A percentile compares a stretch with the other conserved stretches of the same genome.
phyloP scores from a whole-genome alignment of 1,140 invertebrate species.

The Drosophila azteca region DNA sequence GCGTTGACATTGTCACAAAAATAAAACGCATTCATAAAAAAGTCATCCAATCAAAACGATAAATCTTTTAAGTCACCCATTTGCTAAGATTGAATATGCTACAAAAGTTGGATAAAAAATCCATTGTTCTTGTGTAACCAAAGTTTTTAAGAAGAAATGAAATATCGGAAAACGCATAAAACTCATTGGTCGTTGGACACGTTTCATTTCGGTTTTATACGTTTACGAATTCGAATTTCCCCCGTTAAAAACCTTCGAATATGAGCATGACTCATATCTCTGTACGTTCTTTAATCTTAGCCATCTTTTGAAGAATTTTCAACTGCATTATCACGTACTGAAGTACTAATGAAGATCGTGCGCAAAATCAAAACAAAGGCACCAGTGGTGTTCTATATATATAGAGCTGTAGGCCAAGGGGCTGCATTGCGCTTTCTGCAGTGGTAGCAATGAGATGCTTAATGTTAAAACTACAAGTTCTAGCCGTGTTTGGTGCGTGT shows the following conservation, averaged over 20 bases:
- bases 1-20: too few species aligned
- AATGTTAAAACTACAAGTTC: conserved; percentile 14
- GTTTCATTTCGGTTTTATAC: conserved; percentile 23
- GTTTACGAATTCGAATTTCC: conserved; percentile 8
- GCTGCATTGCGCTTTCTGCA: conserved; percentile 37
- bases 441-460: conserved; percentile 30
- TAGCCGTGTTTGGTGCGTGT: conserved; percentile 6
- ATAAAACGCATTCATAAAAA: too few species aligned
- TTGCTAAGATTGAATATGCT: too few species aligned
- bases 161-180: neutral
- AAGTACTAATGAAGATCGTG: conserved; percentile 49
- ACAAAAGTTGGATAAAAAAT: too few species aligned
- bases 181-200: conserved; percentile 17
- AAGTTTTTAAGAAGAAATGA: conserved; percentile 8
- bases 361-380: conserved; percentile 15
- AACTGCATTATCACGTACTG: conserved; percentile 43
- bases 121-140: too few species aligned
- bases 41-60: too few species aligned
- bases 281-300: conserved; percentile 52
- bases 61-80: too few species aligned
- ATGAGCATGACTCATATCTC: conserved; percentile 46
- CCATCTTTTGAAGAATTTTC: conserved; percentile 61
- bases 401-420: conserved; percentile 26
- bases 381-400: conserved; percentile 43
- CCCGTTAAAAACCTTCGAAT: conserved; percentile 9